Percentiles rank a stretch among this genome's conserved stretches.
Evolutionary conservation across 2,113 vertebrate genomes (phyloP).

Genomic region (Eidolon helvum): DNA sequence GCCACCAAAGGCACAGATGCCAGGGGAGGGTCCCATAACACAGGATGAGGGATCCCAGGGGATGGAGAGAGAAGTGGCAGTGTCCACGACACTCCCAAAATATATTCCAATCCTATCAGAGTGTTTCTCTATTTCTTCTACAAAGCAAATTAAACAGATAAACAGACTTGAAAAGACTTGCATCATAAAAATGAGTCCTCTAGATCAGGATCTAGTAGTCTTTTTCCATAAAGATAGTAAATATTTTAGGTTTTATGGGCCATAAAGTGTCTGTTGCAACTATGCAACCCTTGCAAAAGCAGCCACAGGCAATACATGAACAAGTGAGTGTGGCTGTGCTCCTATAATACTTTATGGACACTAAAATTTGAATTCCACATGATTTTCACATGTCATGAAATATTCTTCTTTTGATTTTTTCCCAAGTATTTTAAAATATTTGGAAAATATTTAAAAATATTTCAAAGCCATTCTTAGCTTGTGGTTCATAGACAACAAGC

Average conservation of each 20-base stretch:
- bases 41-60: neutral
- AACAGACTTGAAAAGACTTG: neutral
- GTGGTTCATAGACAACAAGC: neutral
- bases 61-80: neutral
- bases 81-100: neutral
- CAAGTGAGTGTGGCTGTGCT: neutral
- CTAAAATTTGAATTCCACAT: neutral
- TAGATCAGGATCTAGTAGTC: neutral
- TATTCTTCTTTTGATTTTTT: neutral
- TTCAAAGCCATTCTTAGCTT: neutral
- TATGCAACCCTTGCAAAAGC: neutral
- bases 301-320: neutral
- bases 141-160: neutral
- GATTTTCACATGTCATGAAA: neutral
- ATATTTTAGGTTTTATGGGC: neutral
- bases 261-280: neutral
- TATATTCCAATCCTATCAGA: neutral
- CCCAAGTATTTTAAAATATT: neutral
- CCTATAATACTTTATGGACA: neutral
- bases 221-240: neutral
- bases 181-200: neutral
- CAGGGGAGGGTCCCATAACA: neutral
- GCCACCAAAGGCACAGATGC: neutral
- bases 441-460: too few relatives aligned
- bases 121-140: neutral